A percentile compares a stretch with the other conserved stretches of the same genome.
Conservation (phyloP, 2,888 invertebrate genomes). For the Aphelenchoides bicaudatus region DNA sequence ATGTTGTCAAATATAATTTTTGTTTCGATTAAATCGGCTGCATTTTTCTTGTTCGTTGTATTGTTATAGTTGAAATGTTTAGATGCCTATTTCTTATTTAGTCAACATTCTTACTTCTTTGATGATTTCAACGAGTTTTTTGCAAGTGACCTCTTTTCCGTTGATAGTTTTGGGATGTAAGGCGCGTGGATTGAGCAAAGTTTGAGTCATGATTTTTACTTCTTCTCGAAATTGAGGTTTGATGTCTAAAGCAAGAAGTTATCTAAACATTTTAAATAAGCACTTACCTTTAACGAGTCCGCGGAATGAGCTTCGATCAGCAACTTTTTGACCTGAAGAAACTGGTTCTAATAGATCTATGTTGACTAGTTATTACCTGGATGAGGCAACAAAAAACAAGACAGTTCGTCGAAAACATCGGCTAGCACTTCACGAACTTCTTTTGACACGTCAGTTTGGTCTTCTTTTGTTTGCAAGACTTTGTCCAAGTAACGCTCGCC, state of each 20-base stretch:
- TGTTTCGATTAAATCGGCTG: too few relatives aligned
- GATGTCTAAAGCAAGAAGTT: constrained; percentile 38
- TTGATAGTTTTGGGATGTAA: constrained; percentile 50
- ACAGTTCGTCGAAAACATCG: constrained; percentile 48
- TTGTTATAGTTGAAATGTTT: too few relatives aligned
- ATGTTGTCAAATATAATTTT: too few relatives aligned
- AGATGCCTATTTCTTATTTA: too few relatives aligned
- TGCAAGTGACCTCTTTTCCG: constrained; percentile 53
- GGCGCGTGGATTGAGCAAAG: constrained; percentile 44
- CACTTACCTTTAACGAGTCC: constrained; percentile 54
- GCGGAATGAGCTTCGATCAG: constrained; percentile 51
- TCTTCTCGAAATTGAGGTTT: constrained; percentile 54
- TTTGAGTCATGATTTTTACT: constrained; percentile 50
- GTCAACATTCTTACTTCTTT: too few relatives aligned
- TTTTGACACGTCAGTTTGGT: constrained; percentile 20
- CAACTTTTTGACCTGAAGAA: constrained; percentile 57
- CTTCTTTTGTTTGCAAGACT: constrained; percentile 22
- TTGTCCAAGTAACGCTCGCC: constrained; percentile 44
- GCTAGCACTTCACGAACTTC: constrained; percentile 39
- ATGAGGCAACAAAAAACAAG: constrained; percentile 53
- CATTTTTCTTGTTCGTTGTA: too few relatives aligned
- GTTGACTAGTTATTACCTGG: too few relatives aligned
- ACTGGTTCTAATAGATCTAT: too few relatives aligned
- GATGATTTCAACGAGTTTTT: constrained; percentile 55
- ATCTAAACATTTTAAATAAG: background rate